These are phyloP conservation scores for Lasioglossum oenotherae DNA, from an alignment of 2,888 invertebrate genomes.

Conservation along the genomic window DNA sequence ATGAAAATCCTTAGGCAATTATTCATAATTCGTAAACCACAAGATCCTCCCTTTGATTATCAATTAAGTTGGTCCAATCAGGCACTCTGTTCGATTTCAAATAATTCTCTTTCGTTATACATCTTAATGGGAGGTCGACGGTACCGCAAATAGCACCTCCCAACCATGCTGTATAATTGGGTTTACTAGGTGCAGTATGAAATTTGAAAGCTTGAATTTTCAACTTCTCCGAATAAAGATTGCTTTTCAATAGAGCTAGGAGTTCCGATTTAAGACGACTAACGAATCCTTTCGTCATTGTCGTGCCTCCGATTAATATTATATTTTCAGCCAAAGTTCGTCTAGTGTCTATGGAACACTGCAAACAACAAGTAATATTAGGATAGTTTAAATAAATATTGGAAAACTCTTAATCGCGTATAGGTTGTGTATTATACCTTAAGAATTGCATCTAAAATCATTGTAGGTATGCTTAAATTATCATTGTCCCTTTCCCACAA, in stretches of 20 bases:
- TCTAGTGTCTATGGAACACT: conserved; percentile 94
- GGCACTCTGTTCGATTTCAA: conserved; percentile 89
- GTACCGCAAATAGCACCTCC: conserved; percentile 93
- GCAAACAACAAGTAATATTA: conserved; percentile 49
- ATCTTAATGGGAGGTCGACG: conserved; percentile 89
- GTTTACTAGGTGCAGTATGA: conserved; percentile 91
- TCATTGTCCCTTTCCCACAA: conserved; percentile 95
- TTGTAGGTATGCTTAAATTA: conserved; percentile 91
- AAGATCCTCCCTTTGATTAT: conserved; percentile 83
- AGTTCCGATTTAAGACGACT: conserved; percentile 93
- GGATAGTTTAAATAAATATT: not conserved
- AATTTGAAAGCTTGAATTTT: conserved; percentile 90
- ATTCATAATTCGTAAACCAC: conserved; percentile 36
- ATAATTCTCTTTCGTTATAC: conserved; percentile 91
- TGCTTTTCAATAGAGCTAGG: conserved; percentile 87
- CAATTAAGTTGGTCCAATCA: conserved; percentile 92
- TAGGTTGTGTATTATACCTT: conserved; percentile 84
- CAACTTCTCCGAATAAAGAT: conserved; percentile 87
- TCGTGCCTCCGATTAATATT: conserved; percentile 94
- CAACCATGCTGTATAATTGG: conserved; percentile 94
- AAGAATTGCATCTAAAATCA: conserved; percentile 93
- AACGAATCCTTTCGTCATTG: conserved; percentile 93
- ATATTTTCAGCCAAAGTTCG: conserved; percentile 92
- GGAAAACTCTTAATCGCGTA: not conserved
- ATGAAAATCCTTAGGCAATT: conserved; percentile 21